Base-by-base conservation (phyloP, 2,888 invertebrate genomes). In the Rhaphigaster nebulosa region DNA sequence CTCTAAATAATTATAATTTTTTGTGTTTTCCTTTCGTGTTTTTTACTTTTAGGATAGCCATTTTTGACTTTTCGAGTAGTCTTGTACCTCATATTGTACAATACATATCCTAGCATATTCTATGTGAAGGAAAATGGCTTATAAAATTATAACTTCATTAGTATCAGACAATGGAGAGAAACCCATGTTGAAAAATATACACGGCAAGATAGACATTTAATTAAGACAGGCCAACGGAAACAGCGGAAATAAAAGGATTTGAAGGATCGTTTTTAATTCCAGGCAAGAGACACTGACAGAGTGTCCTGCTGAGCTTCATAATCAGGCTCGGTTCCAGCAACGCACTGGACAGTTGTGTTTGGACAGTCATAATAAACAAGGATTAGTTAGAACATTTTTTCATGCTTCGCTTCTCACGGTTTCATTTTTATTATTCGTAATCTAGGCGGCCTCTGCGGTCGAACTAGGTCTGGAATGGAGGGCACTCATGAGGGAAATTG, bases 261-360 rank as follows among this genome's bases (percentile, higher is more conserved):
- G 88, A 88, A 60, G 88, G 88, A 88, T 88, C 60, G 88, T 60
- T 88, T 88, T 88, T 88, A 88, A 88, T 88, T 60, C 56, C 41
- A 26, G 38, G 4, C 23, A 8, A 23, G 29, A 41, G 88, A 88
- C 88, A 41, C 41, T 60, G 88, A 88, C 60, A 38, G 65, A 88
- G 60, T 88, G 88, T 41, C 56, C 54, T 18, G 10, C 5, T 26
- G 56, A 87, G 87, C 34, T 50, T 76, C 34, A 76, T 76, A 76
- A 76, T n/a, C n/a, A n/a, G n/a, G n/a, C n/a, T n/a, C n/a, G n/a
- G n/a, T n/a, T n/a, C 8, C 34, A 76, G 70, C 4, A 1, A 1
- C 6, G 70, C 20, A 8, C 1, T 10, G 10, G 38, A 8, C 38
- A 18, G 1, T 38, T 76, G 29, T 34, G 34, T 76, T 34, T 76